Conservation (phyloP, 2,113 vertebrate species). For the Sakesphorus luctuosus region DNA sequence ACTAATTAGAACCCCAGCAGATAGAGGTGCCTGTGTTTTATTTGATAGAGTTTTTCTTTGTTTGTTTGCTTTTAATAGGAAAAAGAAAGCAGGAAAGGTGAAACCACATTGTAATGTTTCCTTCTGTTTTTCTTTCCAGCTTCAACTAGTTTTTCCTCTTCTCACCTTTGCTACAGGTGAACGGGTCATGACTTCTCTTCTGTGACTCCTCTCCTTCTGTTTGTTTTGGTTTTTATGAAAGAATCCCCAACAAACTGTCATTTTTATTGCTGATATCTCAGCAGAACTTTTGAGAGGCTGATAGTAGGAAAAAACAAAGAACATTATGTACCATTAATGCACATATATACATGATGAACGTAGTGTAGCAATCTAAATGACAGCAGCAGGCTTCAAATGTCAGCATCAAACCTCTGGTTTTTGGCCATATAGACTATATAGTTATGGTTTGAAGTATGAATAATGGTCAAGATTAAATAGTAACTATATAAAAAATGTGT, state of each 20-base stretch:
- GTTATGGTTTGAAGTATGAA: not conserved
- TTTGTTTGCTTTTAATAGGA: too few species aligned
- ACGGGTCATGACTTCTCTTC: not conserved
- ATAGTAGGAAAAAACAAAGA: not conserved
- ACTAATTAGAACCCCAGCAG: not conserved
- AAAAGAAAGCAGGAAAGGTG: not conserved
- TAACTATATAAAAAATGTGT: not conserved
- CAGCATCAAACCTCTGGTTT: not conserved
- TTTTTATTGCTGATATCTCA: not conserved
- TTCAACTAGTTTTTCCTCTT: not conserved
- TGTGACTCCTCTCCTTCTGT: not conserved
- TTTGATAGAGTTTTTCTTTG: not conserved
- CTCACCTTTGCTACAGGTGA: not conserved
- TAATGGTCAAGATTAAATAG: not conserved
- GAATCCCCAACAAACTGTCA: not conserved
- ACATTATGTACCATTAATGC: too few species aligned
- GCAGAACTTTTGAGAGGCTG: not conserved
- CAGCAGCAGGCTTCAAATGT: not conserved
- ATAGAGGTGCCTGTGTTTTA: not conserved
- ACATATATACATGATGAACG: not conserved
- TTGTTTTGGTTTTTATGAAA: not conserved
- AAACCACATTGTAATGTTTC: not conserved
- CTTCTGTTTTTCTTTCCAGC: not conserved
- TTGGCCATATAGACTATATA: accelerated
- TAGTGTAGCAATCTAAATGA: not conserved